These are phyloP conservation scores for Piliocolobus tephrosceles DNA, from an alignment of 2,113 vertebrate species.

Conservation along the genomic window DNA sequence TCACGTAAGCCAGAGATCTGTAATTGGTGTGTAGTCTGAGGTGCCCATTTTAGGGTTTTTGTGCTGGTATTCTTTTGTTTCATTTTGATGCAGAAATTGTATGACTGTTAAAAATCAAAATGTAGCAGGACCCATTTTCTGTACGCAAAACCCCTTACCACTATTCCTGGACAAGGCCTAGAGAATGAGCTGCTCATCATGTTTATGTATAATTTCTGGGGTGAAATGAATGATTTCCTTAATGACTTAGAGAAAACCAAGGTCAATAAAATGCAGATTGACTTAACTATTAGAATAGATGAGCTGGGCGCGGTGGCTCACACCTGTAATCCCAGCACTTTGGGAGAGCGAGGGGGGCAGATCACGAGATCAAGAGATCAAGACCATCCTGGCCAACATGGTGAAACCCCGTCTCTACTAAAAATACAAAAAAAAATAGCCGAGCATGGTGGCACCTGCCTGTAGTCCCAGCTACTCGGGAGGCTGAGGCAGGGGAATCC, in stretches of 20 bases:
- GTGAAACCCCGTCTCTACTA: too few species aligned
- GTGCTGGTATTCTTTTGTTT: neutral
- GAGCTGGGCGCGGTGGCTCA: neutral
- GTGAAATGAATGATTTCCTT: neutral
- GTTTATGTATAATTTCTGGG: neutral
- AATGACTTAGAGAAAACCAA: neutral
- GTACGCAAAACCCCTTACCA: neutral
- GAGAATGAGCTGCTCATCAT: neutral
- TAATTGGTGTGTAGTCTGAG: fast-evolving
- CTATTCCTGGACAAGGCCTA: constrained; percentile 26
- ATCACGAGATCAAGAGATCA: too few species aligned
- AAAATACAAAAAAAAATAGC: too few species aligned
- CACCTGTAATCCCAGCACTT: too few species aligned
- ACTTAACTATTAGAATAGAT: neutral
- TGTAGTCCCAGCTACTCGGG: too few species aligned
- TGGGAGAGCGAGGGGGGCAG: too few species aligned
- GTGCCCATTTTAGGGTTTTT: neutral
- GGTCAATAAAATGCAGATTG: neutral
- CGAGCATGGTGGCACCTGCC: too few species aligned
- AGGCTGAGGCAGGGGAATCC: too few species aligned
- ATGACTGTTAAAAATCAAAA: neutral
- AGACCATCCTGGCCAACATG: too few species aligned
- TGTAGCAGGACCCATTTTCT: neutral
- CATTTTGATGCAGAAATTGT: neutral
- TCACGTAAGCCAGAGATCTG: neutral